Base-by-base conservation (phyloP, 2,113 vertebrate genomes). In the Illadopsis cleaveri region DNA sequence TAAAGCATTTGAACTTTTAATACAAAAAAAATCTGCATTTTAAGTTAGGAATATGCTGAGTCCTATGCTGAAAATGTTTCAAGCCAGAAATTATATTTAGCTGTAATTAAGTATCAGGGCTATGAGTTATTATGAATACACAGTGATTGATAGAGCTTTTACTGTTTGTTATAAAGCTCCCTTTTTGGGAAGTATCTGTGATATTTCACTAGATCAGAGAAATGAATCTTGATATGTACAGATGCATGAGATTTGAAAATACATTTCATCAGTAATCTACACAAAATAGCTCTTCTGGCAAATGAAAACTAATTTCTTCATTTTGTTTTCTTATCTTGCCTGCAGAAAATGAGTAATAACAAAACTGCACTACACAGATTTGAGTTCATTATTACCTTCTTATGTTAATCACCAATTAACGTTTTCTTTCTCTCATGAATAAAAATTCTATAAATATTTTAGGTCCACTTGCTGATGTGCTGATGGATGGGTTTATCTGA, bases 401-500 rank as follows among this genome's bases (percentile, higher is more conserved):
- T 91, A 96, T 94, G 90, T 96, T 97, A 97, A 96, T 98, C 91
- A 96, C 82, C 95, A 98, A 96, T 97, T 97, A 96, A 89, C 28
- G 14, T 87, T 93, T 96, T 91, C 85, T 96, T 96, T 94, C 73
- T 95, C 85, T 91, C 82, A 88, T 97, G 93, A 94, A 95, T 82
- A 95, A 96, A 97, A 97, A 96, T 97, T 96, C 76, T 95, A 96
- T 98, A 95, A 98, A 98, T 98, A 98, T 98, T 98, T 98, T 95
- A 98, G 96, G 93, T 98, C 97, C 97, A 98, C 98, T 99, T 98
- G 98, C 98, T 98, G 98, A 98, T 98, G 98, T 97, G 98, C 94
- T 97, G 98, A 98, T 98, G 96, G 97, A 99, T 98, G 96, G 95
- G 96, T 98, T 99, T 98, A 97, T 99, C 97, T 97, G 98, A 98